Evolutionary conservation across 2,113 vertebrate species (phyloP).

Genomic region (Malurus elegans): DNA sequence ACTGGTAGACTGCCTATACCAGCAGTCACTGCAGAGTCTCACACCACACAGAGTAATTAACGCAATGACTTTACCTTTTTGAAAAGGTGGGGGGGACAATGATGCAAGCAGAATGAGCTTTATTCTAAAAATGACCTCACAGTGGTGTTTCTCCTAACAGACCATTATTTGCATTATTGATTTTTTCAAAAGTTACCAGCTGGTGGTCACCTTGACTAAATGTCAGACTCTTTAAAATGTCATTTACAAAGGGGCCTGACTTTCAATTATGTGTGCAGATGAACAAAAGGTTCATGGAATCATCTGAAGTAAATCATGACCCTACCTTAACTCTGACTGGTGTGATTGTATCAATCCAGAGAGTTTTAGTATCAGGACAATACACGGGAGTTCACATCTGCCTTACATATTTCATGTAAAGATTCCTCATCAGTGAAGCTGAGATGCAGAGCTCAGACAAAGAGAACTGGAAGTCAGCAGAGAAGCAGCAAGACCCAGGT

Average conservation of each 20-base stretch:
- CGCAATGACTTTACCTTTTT: background rate
- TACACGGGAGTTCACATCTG: accelerated
- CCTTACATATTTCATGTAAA: accelerated
- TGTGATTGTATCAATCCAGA: background rate
- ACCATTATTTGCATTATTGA: slow-evolving; percentile 32
- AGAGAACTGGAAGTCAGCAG: background rate
- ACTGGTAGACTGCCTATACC: background rate
- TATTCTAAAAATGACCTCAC: slow-evolving; percentile 10
- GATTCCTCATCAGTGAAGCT: background rate
- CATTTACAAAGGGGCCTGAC: background rate
- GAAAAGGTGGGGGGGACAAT: background rate
- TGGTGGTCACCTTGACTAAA: slow-evolving; percentile 48
- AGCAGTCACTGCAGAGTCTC: background rate
- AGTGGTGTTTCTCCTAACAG: background rate
- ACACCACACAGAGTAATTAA: background rate
- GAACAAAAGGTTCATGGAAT: background rate
- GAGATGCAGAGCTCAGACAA: background rate
- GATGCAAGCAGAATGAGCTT: background rate
- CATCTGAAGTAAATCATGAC: background rate
- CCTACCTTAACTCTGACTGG: background rate
- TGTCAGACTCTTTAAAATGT: slow-evolving; percentile 27
- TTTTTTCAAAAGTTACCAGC: slow-evolving; percentile 18
- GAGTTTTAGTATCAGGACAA: background rate
- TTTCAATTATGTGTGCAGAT: background rate
- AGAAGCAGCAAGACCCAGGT: background rate